Percentiles rank a stretch among this genome's conserved stretches.
These are phyloP conservation scores for Miichthys miiuy DNA, from an alignment of 2,797 vertebrate genomes.

Conservation along the genomic window DNA sequence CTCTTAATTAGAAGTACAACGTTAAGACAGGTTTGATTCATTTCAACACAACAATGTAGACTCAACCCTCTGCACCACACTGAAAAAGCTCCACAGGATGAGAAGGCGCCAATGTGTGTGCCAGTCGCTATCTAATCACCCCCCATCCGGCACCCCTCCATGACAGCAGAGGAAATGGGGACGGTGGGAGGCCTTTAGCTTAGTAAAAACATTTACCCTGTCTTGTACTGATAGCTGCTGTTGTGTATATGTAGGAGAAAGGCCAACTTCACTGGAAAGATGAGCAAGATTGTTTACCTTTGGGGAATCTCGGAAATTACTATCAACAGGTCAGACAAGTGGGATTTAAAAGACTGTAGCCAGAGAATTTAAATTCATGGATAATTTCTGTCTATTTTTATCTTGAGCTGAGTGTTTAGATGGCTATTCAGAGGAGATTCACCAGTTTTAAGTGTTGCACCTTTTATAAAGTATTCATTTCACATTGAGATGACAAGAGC, in stretches of 20 bases:
- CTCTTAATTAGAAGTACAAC: neutral
- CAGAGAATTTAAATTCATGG: neutral
- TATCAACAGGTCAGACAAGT: slow-evolving; percentile 50
- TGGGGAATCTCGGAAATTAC: slow-evolving; percentile 41
- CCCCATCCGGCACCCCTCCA: slow-evolving; percentile 49
- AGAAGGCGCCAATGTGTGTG: slow-evolving; percentile 77
- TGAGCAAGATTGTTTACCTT: slow-evolving; percentile 52
- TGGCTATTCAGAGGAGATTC: neutral
- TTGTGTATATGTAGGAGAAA: slow-evolving; percentile 68
- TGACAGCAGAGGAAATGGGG: slow-evolving; percentile 82
- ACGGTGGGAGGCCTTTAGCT: slow-evolving; percentile 70
- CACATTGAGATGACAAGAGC: neutral
- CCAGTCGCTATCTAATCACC: slow-evolving; percentile 81
- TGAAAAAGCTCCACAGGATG: slow-evolving; percentile 75
- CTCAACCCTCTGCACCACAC: slow-evolving; percentile 54
- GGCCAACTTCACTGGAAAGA: slow-evolving; percentile 59
- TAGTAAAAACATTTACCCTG: slow-evolving; percentile 79
- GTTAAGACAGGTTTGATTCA: slow-evolving; percentile 7
- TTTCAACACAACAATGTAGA: slow-evolving; percentile 16
- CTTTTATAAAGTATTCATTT: neutral
- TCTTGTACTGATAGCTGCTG: slow-evolving; percentile 66
- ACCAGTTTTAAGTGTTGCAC: neutral
- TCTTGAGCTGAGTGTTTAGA: neutral
- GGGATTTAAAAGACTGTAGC: slow-evolving; percentile 30
- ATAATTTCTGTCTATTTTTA: neutral